Base-by-base conservation (phyloP, 2,888 invertebrate genomes). In the Temnothorax unifasciatus region DNA sequence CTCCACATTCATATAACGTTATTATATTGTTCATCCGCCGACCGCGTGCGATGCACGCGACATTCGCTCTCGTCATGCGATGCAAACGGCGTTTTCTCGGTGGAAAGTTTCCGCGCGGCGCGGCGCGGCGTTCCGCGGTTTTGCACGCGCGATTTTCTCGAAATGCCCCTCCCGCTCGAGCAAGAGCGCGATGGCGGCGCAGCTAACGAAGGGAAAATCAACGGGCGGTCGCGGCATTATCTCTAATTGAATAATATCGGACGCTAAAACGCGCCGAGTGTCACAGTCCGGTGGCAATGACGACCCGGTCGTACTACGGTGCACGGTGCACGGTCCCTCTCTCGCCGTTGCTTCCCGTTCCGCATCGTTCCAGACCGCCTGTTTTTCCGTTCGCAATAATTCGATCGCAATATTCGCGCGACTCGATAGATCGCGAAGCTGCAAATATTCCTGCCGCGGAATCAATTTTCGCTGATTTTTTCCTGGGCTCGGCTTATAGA, bases 311-410 rank as follows among this genome's bases (percentile, higher is more conserved):
- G 82, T 85, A 66, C 63, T 71, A 66, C 47, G 64, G 44, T 66
- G 47, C 71, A 47, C 25, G 63, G 29, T 29, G 29, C 29, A 29
- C 29, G 8, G 9, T 41, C 57, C 21, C 85, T 74, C 81, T 59
- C 84, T 66, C 84, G 61, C 66, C 61, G 47, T 64, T 73, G 77
- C 88, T 90, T 90, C 90, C 90, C 90, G 85, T 90, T 90, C 90
- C 90, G 88, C 88, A 61, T 90, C 89, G 90, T 90, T 90, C 88
- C 88, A 89, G 88, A 86, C 85, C 88, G 88, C 54, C 85, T 88
- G 86, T 63, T 88, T 90, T 90, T 86, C 87, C 88, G 87, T 79
- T 82, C 82, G 84, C 86, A 69, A 82, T 82, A 71, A 84, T 86
- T 85, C 83, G 77, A 87, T 87, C 57, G 64, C 59, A 57, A 64